These are phyloP conservation scores for Lanius ludovicianus DNA, from an alignment of 2,113 vertebrate genomes.

Conservation along the genomic window DNA sequence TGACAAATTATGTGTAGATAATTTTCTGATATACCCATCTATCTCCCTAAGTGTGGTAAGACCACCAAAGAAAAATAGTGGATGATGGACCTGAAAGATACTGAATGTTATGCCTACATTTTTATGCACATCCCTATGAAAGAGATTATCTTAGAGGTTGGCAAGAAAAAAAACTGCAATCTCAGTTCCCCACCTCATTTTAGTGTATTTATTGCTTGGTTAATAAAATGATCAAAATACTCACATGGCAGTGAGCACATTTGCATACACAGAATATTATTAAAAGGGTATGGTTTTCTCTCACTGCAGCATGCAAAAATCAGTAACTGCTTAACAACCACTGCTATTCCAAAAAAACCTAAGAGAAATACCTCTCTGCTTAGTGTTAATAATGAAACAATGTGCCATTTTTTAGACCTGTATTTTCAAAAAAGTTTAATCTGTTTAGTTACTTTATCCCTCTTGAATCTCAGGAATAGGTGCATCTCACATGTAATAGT, in stretches of 20 bases:
- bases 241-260: not conserved
- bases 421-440: not conserved
- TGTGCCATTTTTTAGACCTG: not conserved
- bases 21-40: conserved; percentile 59
- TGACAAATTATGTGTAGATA: conserved; percentile 64
- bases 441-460: not conserved
- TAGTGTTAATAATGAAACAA: not conserved
- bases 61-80: not conserved
- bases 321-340: not conserved
- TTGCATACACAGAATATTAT: not conserved
- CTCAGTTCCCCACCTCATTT: not conserved
- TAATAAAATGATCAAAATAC: not conserved
- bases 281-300: not conserved
- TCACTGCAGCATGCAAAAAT: not conserved
- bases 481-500: not conserved
- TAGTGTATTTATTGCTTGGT: not conserved
- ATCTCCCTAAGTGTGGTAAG: conserved; percentile 47
- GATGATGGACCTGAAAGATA: not conserved
- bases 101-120: not conserved
- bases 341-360: not conserved
- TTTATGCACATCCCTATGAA: not conserved
- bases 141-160: not conserved
- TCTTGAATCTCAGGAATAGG: not conserved
- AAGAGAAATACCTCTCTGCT: not conserved
- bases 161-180: not conserved